phyloP scores from a whole-genome alignment of 1,140 invertebrate species.

The Spodoptera frugiperda region DNA sequence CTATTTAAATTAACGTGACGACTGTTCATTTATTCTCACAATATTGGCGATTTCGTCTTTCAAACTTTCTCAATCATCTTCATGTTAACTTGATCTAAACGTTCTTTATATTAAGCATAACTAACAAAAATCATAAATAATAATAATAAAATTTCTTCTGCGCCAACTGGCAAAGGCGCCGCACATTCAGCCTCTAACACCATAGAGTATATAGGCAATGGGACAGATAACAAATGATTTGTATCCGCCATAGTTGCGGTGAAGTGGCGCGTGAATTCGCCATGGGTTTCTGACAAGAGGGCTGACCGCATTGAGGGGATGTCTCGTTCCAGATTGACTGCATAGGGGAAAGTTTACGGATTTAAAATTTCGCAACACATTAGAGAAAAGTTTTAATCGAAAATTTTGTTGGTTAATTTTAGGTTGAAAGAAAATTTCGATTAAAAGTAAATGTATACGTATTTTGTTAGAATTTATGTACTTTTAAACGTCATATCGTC shows the following conservation, averaged over 20 bases:
- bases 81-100: no score
- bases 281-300: slow-evolving; percentile 42
- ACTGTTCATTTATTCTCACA: no score
- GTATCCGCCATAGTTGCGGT: slow-evolving; percentile 51
- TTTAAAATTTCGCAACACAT: background rate
- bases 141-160: slow-evolving; percentile 36
- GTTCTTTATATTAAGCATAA: no score
- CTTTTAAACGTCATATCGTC: no score
- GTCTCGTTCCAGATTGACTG: slow-evolving; percentile 1
- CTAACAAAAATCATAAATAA: slow-evolving; percentile 25
- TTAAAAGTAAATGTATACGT: no score
- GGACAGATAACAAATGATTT: slow-evolving; percentile 60
- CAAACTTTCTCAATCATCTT: no score
- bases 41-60: no score
- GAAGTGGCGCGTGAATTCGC: slow-evolving; percentile 52
- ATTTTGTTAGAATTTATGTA: no score
- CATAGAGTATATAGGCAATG: slow-evolving; percentile 43
- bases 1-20: no score
- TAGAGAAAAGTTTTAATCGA: background rate
- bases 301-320: slow-evolving; percentile 48
- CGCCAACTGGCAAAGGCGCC: slow-evolving; percentile 32
- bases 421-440: no score
- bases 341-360: slow-evolving; percentile 27
- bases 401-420: background rate
- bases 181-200: slow-evolving; percentile 38